Evolutionary conservation across 1,140 invertebrate species (phyloP), one percentile per base, ranked within the genome.

Genomic region (Solenopsis fugax): DNA sequence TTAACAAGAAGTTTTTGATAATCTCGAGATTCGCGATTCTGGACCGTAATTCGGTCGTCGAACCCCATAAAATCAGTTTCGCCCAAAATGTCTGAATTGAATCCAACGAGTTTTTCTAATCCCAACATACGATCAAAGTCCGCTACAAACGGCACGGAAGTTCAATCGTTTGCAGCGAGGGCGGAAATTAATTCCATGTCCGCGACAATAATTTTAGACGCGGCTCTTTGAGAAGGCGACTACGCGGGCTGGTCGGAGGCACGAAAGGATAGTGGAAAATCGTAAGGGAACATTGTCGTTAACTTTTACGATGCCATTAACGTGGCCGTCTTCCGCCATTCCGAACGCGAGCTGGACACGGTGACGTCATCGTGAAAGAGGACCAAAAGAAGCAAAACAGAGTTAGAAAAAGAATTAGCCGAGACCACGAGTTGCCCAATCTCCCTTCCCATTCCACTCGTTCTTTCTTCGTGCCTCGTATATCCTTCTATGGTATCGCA

Each of bases 241-340:
- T 91, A 81, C 73, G 86, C 72, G 62, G 75, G 5, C 41, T 9
- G 21, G 52, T 54, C 60, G 71, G 54, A 81, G 54, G 64, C 37
- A 75, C 45, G 77, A 85, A 80, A 88, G 90, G 80, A 87, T 88
- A 80, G 90, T 88, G 91, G 88, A 89, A 91, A 93, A 93, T 94
- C 91, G 93, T 92, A 90, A 91, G 92, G 92, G 94, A 92, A 95
- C 94, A 94, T 94, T 95, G 94, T 95, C 94, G 94, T 95, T 95
- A 95, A 95, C 94, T 95, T 95, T 95, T 95, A 95, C 93, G 95
- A 95, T 84, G 93, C 92, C 93, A 94, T 95, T 95, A 95, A 95
- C 93, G 94, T 93, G 92, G 89, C 86, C 92, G 92, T 93, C 93
- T 94, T 93, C 93, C 91, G 91, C 89, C 87, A 92, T 91, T 93